phyloP scores from a whole-genome alignment of 2,113 vertebrate genomes.

The Desmodus rotundus region DNA sequence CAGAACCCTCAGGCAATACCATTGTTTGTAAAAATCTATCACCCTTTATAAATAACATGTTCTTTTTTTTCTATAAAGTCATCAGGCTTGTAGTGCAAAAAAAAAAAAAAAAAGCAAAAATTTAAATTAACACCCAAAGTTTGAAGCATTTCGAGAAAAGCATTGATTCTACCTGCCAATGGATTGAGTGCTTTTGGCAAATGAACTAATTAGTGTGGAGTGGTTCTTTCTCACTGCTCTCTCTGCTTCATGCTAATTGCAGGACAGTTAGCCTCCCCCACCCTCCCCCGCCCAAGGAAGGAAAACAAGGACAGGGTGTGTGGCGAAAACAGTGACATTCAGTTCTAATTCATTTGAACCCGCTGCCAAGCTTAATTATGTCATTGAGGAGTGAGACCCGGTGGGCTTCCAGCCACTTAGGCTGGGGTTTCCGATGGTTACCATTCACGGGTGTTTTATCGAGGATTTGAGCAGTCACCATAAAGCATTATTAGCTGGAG shows the following conservation, averaged over 20 bases:
- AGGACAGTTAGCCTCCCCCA: slow-evolving; percentile 78
- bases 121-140: slow-evolving; percentile 79
- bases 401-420: slow-evolving; percentile 69
- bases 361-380: slow-evolving; percentile 80
- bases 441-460: slow-evolving; percentile 52
- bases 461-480: slow-evolving; percentile 54
- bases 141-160: slow-evolving; percentile 82
- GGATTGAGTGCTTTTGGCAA: slow-evolving; percentile 78
- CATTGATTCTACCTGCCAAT: slow-evolving; percentile 82
- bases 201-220: slow-evolving; percentile 83
- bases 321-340: slow-evolving; percentile 81
- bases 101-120: slow-evolving; percentile 75
- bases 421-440: slow-evolving; percentile 47
- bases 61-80: neutral
- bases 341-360: slow-evolving; percentile 82
- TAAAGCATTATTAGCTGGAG: slow-evolving; percentile 62
- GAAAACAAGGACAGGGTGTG: slow-evolving; percentile 80
- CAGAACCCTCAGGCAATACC: neutral
- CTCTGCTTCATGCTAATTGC: slow-evolving; percentile 81
- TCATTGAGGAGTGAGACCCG: slow-evolving; percentile 64
- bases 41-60: neutral
- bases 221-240: slow-evolving; percentile 80
- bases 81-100: neutral
- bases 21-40: neutral
- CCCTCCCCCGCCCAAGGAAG: slow-evolving; percentile 36